Base-by-base conservation (phyloP, 2,888 invertebrate species). In the Adelphocoris suturalis region DNA sequence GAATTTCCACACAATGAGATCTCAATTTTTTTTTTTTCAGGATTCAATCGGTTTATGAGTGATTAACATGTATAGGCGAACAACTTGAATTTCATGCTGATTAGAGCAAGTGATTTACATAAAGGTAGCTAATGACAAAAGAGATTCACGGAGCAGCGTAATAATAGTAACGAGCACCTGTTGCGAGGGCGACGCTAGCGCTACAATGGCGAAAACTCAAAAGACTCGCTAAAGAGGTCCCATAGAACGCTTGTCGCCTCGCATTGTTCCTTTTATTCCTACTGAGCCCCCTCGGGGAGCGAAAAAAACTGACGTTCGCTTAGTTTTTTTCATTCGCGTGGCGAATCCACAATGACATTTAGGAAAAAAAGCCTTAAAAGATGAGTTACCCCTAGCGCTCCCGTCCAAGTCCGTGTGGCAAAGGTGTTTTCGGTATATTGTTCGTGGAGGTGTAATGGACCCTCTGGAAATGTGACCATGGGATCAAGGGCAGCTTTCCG, bases 301-400 rank as follows among this genome's bases (percentile, higher is more conserved):
- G 19, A 13, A 68, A 68, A 61, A 68, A 68, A 27, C 68, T 27
- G 68, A 68, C 68, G 27, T 68, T 68, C 68, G 68, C 68, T 68
- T 68, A 68, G 68, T 68, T 68, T 68, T 68, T 68, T 68, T 68
- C 68, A 68, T 68, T 68, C 68, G 68, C 68, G 68, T 68, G 68
- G 68, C 68, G 68, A 68, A 68, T 68, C 68, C 27, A 68, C 68
- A 68, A 68, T 23, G 68, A 68, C 68, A 68, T 68, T 68, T 68
- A 68, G 68, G 23, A 68, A 68, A 68, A 68, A 68, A 19, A 23
- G 23, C 68, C 68, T 68, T 23, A 68, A 14, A 27, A 68, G 68
- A 68, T 68, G 68, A 68, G 68, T 68, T 68, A 68, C 68, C 68
- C 68, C 68, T 23, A 68, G 68, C 23, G 23, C 68, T 68, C 23